Conservation (phyloP, 1,140 invertebrate genomes). For the Euura lappo region DNA sequence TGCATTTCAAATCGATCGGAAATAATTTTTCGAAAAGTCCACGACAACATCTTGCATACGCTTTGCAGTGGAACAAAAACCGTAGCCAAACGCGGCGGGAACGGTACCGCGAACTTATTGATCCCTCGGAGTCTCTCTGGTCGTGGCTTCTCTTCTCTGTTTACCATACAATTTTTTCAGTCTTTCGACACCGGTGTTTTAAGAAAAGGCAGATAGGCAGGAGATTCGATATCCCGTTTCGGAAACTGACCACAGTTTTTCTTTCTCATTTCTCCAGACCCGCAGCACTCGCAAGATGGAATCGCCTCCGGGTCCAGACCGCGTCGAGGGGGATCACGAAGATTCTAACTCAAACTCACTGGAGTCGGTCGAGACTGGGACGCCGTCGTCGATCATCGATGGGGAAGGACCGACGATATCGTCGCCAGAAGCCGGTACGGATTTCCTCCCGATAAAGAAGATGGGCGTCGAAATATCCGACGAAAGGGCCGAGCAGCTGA, state of each 20-base stretch:
- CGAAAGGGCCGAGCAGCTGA: slow-evolving; percentile 48
- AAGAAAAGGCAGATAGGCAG: too few species aligned
- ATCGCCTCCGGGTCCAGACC: slow-evolving; percentile 43
- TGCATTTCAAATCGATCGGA: too few species aligned
- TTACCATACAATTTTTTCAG: too few species aligned
- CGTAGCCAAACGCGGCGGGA: not conserved
- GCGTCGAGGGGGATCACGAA: slow-evolving; percentile 33
- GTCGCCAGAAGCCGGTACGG: slow-evolving; percentile 17
- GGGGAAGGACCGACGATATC: not conserved
- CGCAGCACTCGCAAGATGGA: slow-evolving; percentile 48
- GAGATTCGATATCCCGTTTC: too few species aligned
- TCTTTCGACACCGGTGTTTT: too few species aligned
- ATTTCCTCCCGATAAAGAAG: slow-evolving; percentile 49
- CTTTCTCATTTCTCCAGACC: slow-evolving; percentile 18
- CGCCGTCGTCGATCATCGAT: not conserved
- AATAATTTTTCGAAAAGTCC: too few species aligned
- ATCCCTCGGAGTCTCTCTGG: not conserved
- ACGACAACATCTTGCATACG: too few species aligned
- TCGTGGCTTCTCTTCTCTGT: too few species aligned
- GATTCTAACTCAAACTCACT: slow-evolving; percentile 34
- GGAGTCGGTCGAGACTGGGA: not conserved
- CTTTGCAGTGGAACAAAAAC: not conserved
- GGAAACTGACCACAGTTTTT: too few species aligned
- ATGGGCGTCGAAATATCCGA: slow-evolving; percentile 54
- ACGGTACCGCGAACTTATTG: not conserved